phyloP scores from a whole-genome alignment of 2,797 vertebrate genomes.

The Etheostoma perlongum region DNA sequence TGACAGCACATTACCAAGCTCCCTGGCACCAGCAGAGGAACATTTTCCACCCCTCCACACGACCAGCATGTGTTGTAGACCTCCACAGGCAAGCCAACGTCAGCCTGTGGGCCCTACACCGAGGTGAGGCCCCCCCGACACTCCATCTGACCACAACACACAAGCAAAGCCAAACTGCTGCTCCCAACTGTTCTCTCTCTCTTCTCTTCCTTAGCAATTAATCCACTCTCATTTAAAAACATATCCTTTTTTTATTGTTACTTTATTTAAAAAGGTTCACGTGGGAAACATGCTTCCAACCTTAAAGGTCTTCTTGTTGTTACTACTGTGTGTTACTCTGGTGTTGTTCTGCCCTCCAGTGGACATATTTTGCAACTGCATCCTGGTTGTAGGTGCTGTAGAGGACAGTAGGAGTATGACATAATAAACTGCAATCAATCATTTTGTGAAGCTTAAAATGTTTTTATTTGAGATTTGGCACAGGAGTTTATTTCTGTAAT shows the following conservation, averaged over 20 bases:
- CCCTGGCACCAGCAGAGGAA: conserved; percentile 95
- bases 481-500: too few relatives aligned
- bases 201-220: neutral
- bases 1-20: conserved; percentile 90
- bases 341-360: conserved; percentile 66
- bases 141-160: neutral
- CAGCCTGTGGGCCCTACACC: conserved; percentile 87
- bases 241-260: neutral
- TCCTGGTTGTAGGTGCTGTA: neutral
- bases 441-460: too few relatives aligned
- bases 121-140: conserved; percentile 79
- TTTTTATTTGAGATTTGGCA: too few relatives aligned
- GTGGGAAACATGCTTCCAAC: neutral
- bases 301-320: neutral
- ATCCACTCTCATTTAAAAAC: neutral
- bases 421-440: neutral
- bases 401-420: neutral
- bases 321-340: neutral
- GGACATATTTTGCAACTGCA: conserved; percentile 31
- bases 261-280: conserved; percentile 6
- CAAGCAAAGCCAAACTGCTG: too few relatives aligned
- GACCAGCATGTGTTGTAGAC: conserved; percentile 93
- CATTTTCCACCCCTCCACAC: conserved; percentile 89
- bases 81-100: conserved; percentile 91
- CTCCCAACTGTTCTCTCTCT: neutral